Percentiles rank a stretch among this genome's conserved stretches.
Evolutionary conservation across 2,113 vertebrate genomes (phyloP).

Genomic region (Crotalus helleri): DNA sequence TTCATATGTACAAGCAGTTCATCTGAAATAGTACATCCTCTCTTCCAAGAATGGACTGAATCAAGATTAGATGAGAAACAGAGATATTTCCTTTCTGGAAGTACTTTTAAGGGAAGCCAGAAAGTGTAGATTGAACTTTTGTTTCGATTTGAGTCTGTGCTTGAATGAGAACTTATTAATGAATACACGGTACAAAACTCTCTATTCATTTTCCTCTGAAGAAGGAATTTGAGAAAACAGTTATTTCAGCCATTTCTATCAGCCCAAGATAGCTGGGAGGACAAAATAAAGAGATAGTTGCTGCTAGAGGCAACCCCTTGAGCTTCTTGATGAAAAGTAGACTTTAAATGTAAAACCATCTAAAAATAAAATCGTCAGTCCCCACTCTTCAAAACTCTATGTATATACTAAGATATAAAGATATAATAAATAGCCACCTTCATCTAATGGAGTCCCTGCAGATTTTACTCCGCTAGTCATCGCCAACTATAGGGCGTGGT

Average conservation of each 20-base stretch:
- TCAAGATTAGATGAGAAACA: slow-evolving; percentile 17
- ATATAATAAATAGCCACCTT: background rate
- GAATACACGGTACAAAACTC: background rate
- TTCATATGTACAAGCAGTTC: slow-evolving; percentile 33
- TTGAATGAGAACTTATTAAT: background rate
- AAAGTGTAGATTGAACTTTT: background rate
- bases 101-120: background rate
- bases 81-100: slow-evolving; percentile 14
- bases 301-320: background rate
- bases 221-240: background rate
- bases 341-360: background rate
- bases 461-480: background rate
- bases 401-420: background rate
- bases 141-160: background rate
- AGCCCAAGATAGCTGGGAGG: background rate
- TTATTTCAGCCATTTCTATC: background rate
- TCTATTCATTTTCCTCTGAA: background rate
- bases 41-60: slow-evolving; percentile 40
- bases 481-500: background rate
- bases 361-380: background rate
- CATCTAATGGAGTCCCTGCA: background rate
- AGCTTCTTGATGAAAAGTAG: background rate
- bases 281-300: background rate
- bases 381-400: background rate
- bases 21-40: slow-evolving; percentile 18